phyloP scores from a whole-genome alignment of 1,140 invertebrate genomes.

The Gryon sp. region DNA sequence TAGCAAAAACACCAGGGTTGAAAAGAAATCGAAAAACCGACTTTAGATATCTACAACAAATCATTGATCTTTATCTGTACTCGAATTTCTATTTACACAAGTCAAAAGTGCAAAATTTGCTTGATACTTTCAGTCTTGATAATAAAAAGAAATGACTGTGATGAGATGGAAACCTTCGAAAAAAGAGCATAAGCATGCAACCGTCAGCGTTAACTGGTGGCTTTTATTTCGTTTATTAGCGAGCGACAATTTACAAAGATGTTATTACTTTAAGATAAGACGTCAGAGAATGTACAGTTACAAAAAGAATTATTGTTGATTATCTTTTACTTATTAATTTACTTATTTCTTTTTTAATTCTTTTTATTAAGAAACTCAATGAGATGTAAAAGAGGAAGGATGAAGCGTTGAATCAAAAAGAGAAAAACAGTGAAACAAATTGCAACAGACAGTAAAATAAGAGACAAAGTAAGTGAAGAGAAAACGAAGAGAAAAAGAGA shows the following conservation, averaged over 20 bases:
- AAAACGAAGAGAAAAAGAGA: constrained; percentile 9
- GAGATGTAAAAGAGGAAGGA: no score
- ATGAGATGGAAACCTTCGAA: constrained; percentile 26
- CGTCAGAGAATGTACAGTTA: no score
- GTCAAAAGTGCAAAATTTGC: constrained; percentile 63
- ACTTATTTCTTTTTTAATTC: no score
- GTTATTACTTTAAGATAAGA: no score
- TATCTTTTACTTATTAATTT: no score
- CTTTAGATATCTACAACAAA: constrained; percentile 22
- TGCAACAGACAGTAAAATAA: no score
- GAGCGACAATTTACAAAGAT: no score
- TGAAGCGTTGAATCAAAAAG: no score
- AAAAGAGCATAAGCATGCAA: constrained; percentile 59
- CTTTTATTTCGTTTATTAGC: constrained; percentile 5
- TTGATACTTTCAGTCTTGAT: constrained; percentile 27
- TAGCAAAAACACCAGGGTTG: constrained; percentile 64
- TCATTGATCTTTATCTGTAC: constrained; percentile 24
- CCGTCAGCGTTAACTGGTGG: constrained; percentile 63
- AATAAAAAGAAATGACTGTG: constrained; percentile 9
- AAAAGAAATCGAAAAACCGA: constrained; percentile 43
- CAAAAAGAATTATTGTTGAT: no score
- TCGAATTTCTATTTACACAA: constrained; percentile 55
- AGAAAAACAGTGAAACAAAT: no score
- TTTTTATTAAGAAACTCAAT: no score
- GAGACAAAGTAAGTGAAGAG: no score